Conservation (phyloP, 2,888 invertebrate species). For the Aporophyla lueneburgensis region DNA sequence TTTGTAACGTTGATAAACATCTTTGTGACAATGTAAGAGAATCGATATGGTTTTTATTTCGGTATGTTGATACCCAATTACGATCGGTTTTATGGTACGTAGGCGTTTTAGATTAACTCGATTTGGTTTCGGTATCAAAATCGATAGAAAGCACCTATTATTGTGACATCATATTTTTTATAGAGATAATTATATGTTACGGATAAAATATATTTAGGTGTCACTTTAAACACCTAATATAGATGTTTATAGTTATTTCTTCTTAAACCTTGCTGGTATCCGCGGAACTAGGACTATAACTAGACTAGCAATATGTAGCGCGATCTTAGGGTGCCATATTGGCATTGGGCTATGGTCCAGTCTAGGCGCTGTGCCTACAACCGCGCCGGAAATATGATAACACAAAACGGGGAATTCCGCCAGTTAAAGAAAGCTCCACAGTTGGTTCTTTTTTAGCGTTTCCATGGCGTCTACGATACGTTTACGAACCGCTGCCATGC, state of each 20-base stretch:
- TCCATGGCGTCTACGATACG: background rate
- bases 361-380: too few relatives aligned
- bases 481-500: background rate
- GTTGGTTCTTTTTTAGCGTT: background rate
- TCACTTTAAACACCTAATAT: too few relatives aligned
- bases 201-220: slow-evolving; percentile 1
- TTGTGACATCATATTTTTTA: slow-evolving; percentile 29
- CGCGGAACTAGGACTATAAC: background rate
- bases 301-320: background rate
- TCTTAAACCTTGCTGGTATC: background rate
- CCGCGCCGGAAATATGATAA: background rate
- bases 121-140: slow-evolving; percentile 44
- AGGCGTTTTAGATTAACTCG: slow-evolving; percentile 50
- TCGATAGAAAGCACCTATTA: slow-evolving; percentile 33
- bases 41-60: slow-evolving; percentile 61
- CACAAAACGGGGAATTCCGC: background rate
- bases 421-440: background rate
- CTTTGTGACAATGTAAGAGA: slow-evolving; percentile 57
- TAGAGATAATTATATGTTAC: slow-evolving; percentile 8
- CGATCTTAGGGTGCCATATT: background rate
- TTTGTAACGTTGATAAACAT: slow-evolving; percentile 69
- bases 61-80: slow-evolving; percentile 55
- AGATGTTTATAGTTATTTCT: slow-evolving; percentile 18
- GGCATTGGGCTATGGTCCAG: background rate
- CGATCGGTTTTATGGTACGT: slow-evolving; percentile 51